Percentiles rank a stretch among this genome's conserved stretches.
Evolutionary conservation across 2,113 vertebrate species (phyloP).

Genomic region (Talpa occidentalis): DNA sequence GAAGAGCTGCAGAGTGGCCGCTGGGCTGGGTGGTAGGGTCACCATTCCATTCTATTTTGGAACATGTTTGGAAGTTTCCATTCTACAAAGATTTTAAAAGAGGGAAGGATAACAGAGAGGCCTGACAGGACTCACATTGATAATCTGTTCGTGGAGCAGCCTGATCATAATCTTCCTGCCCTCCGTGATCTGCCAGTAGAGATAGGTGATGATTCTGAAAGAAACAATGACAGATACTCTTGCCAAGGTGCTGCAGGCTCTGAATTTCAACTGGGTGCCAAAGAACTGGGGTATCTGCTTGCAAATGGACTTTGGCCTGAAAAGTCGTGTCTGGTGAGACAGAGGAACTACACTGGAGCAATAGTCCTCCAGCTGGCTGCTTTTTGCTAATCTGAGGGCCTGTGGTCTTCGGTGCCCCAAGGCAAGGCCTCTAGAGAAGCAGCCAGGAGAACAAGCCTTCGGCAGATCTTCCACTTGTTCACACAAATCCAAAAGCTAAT

Average conservation of each 20-base stretch:
- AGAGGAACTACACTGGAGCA: background rate
- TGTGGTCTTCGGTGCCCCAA: background rate
- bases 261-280: background rate
- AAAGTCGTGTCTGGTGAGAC: background rate
- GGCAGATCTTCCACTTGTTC: background rate
- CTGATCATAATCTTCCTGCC: slow-evolving; percentile 90
- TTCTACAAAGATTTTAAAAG: background rate
- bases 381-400: fast-evolving
- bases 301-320: background rate
- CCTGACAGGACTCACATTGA: slow-evolving; percentile 90
- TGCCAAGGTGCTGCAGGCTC: background rate
- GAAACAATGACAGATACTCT: background rate
- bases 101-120: background rate
- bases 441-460: background rate
- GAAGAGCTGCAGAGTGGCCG: background rate
- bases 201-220: slow-evolving; percentile 90
- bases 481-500: background rate
- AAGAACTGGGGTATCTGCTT: background rate
- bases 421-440: background rate
- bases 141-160: slow-evolving; percentile 89
- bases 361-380: background rate
- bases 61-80: background rate
- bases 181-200: slow-evolving; percentile 93
- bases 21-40: too few species aligned
- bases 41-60: background rate